Evolutionary conservation across 1,140 invertebrate species (phyloP).

Genomic region (Protaetia brevitarsis): DNA sequence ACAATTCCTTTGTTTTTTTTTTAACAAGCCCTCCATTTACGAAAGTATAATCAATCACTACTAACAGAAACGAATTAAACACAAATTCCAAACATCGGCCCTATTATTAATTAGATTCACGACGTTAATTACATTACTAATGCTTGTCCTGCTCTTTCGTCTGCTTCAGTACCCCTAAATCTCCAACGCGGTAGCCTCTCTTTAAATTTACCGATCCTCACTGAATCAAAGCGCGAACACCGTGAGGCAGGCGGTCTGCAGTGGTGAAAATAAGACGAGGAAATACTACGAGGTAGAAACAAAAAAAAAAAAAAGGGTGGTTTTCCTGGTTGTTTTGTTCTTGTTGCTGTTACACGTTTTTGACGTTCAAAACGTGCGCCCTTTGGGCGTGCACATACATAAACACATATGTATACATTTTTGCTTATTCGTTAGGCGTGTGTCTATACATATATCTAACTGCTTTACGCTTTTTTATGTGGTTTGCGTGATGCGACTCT

Average conservation of each 20-base stretch:
- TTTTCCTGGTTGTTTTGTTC: constrained; percentile 1
- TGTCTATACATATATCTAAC: too few relatives aligned
- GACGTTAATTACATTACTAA: neutral
- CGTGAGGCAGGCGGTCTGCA: constrained; percentile 91
- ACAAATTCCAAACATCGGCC: too few relatives aligned
- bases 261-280: constrained; percentile 94
- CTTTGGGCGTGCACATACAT: neutral
- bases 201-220: constrained; percentile 86
- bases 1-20: too few relatives aligned
- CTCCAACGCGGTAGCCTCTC: constrained; percentile 58
- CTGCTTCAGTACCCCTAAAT: constrained; percentile 56
- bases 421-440: neutral
- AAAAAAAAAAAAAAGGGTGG: neutral
- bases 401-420: neutral
- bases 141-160: neutral
- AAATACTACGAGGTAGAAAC: constrained; percentile 96
- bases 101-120: neutral
- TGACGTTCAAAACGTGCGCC: too few relatives aligned
- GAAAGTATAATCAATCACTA: too few relatives aligned
- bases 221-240: constrained; percentile 83
- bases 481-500: too few relatives aligned
- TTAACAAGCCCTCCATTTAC: too few relatives aligned
- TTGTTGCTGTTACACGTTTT: neutral
- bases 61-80: too few relatives aligned
- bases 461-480: too few relatives aligned